Conservation (phyloP, 2,113 vertebrate species). For the Emberiza fucata region DNA sequence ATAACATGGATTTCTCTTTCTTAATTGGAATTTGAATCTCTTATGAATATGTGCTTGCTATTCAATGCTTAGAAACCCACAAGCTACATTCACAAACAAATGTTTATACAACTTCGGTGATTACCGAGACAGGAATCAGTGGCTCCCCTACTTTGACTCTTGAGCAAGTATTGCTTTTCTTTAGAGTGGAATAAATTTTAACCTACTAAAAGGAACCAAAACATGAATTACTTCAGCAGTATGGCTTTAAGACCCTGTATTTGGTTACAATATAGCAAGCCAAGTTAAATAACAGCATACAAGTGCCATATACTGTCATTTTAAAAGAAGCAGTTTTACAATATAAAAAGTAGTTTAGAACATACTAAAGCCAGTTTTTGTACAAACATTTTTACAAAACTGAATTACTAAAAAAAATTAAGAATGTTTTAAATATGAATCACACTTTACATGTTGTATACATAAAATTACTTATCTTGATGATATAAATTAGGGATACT, state of each 20-base stretch:
- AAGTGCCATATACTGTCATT: background rate
- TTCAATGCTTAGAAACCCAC: background rate
- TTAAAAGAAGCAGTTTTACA: slow-evolving; percentile 6
- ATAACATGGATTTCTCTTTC: background rate
- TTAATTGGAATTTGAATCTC: background rate
- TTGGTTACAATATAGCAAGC: slow-evolving; percentile 29
- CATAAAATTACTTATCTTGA: background rate
- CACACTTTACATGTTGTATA: slow-evolving; percentile 8
- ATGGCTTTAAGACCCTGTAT: slow-evolving; percentile 49
- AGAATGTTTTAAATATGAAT: slow-evolving; percentile 19
- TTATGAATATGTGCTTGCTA: background rate
- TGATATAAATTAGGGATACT: slow-evolving; percentile 43
- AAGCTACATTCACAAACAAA: background rate
- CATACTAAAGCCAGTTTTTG: slow-evolving; percentile 32
- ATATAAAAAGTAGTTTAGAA: slow-evolving; percentile 54
- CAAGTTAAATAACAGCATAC: slow-evolving; percentile 16
- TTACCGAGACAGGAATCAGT: background rate
- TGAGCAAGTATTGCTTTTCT: background rate
- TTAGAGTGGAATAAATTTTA: slow-evolving; percentile 1
- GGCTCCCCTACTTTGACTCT: background rate
- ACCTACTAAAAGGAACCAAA: background rate
- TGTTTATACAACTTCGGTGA: background rate
- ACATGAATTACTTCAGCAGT: background rate
- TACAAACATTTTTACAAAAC: slow-evolving; percentile 61
- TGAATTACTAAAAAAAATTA: slow-evolving; percentile 30